Percentiles rank a stretch among this genome's conserved stretches.
Conservation (phyloP, 1,140 invertebrate species). For the Eumeta japonica region DNA sequence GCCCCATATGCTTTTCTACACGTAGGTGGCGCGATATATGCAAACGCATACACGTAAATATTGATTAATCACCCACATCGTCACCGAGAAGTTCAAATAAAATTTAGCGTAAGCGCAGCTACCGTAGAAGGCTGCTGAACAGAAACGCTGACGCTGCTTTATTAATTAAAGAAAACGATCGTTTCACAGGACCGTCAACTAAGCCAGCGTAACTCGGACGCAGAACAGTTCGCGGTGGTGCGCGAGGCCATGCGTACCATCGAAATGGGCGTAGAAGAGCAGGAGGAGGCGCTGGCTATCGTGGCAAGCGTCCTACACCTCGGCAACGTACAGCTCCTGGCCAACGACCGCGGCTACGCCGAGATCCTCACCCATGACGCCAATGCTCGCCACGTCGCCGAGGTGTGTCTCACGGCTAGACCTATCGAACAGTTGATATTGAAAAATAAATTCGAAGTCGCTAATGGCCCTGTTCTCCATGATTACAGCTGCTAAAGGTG, state of each 20-base stretch:
- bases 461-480: too few relatives aligned
- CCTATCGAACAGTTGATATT: too few relatives aligned
- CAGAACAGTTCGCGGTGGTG: slow-evolving; percentile 65
- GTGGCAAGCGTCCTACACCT: slow-evolving; percentile 78
- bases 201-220: slow-evolving; percentile 60
- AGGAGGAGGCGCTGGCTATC: slow-evolving; percentile 73
- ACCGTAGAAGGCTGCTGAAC: too few relatives aligned
- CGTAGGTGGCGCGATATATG: too few relatives aligned
- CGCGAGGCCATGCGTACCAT: slow-evolving; percentile 69
- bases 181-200: slow-evolving; percentile 36
- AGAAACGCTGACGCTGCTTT: too few relatives aligned
- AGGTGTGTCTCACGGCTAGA: slow-evolving; percentile 30
- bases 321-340: slow-evolving; percentile 70
- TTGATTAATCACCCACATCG: too few relatives aligned
- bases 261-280: slow-evolving; percentile 66
- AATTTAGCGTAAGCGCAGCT: too few relatives aligned
- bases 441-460: too few relatives aligned
- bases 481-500: slow-evolving; percentile 70
- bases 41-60: too few relatives aligned
- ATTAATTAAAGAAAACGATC: too few relatives aligned
- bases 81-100: too few relatives aligned
- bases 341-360: slow-evolving; percentile 66
- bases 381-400: slow-evolving; percentile 58
- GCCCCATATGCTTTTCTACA: too few relatives aligned
- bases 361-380: slow-evolving; percentile 62